Percentiles rank a stretch among this genome's conserved stretches.
Evolutionary conservation across 2,797 vertebrate species (phyloP).

Genomic region (Lacerta viridis): DNA sequence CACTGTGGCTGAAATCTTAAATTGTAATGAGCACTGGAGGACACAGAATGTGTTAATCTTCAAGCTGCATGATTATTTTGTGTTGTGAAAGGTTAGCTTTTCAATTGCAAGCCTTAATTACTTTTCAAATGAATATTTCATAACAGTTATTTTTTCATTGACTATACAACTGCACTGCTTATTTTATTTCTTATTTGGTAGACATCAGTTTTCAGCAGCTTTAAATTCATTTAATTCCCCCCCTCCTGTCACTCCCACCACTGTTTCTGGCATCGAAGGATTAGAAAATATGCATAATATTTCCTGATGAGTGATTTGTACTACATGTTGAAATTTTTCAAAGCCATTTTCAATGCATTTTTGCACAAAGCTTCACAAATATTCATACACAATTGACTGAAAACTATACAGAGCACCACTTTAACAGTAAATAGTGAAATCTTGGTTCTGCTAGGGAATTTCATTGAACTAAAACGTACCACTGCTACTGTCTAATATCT

Average conservation of each 20-base stretch:
- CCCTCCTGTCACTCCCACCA: constrained; percentile 54
- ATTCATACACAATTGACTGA: constrained; percentile 50
- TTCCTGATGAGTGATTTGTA: constrained; percentile 63
- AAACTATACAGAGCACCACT: constrained; percentile 57
- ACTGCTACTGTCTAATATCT: constrained; percentile 19
- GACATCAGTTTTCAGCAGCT: constrained; percentile 71
- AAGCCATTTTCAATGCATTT: constrained; percentile 53
- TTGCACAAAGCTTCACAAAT: constrained; percentile 52
- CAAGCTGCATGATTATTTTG: constrained; percentile 77
- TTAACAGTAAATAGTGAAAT: constrained; percentile 46
- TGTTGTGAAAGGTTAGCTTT: constrained; percentile 82
- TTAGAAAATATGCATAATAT: constrained; percentile 66
- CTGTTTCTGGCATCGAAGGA: constrained; percentile 62
- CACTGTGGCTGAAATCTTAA: constrained; percentile 74
- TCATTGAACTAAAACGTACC: constrained; percentile 3
- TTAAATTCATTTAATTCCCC: constrained; percentile 71
- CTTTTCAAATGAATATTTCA: constrained; percentile 85
- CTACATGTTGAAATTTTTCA: constrained; percentile 55
- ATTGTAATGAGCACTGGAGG: constrained; percentile 78
- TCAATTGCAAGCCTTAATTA: constrained; percentile 82
- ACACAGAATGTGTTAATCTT: constrained; percentile 77
- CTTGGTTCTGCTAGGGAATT: constrained; percentile 12
- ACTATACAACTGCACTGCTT: constrained; percentile 69
- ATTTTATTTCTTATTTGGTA: constrained; percentile 73
- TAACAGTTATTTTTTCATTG: constrained; percentile 80